Conservation (phyloP, 2,888 invertebrate genomes). For the Acrobeloides nanus region DNA sequence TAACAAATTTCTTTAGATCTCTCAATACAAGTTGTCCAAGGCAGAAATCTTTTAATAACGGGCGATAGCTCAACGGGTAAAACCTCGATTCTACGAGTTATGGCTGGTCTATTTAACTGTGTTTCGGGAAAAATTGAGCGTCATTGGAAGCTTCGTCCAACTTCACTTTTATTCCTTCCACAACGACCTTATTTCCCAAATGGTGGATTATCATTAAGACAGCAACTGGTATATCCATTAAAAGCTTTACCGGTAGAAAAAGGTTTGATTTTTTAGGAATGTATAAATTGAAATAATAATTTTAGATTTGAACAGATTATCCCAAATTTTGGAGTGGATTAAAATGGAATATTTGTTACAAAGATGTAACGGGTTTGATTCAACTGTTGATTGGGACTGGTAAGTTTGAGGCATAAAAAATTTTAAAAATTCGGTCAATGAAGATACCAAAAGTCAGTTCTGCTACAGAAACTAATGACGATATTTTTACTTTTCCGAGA, state of each 20-base stretch:
- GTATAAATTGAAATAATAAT: background rate
- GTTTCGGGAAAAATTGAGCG: constrained; percentile 40
- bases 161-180: constrained; percentile 58
- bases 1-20: constrained; percentile 53
- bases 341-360: constrained; percentile 43
- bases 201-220: constrained; percentile 58
- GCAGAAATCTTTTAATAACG: constrained; percentile 70
- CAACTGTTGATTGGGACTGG: constrained; percentile 47
- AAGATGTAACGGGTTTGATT: constrained; percentile 45
- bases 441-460: too few relatives aligned
- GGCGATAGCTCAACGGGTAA: constrained; percentile 93
- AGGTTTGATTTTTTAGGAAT: constrained; percentile 14
- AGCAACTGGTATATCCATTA: constrained; percentile 56
- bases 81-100: constrained; percentile 77
- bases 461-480: too few relatives aligned
- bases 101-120: constrained; percentile 89
- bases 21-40: constrained; percentile 56
- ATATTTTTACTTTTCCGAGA: too few relatives aligned
- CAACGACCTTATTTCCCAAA: constrained; percentile 61
- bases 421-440: too few relatives aligned
- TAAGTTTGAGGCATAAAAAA: constrained; percentile 21
- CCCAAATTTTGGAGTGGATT: constrained; percentile 36
- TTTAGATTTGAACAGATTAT: constrained; percentile 33
- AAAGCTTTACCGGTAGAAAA: constrained; percentile 43
- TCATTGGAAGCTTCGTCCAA: constrained; percentile 38